phyloP scores from a whole-genome alignment of 2,797 vertebrate species.

The Alcedo atthis region DNA sequence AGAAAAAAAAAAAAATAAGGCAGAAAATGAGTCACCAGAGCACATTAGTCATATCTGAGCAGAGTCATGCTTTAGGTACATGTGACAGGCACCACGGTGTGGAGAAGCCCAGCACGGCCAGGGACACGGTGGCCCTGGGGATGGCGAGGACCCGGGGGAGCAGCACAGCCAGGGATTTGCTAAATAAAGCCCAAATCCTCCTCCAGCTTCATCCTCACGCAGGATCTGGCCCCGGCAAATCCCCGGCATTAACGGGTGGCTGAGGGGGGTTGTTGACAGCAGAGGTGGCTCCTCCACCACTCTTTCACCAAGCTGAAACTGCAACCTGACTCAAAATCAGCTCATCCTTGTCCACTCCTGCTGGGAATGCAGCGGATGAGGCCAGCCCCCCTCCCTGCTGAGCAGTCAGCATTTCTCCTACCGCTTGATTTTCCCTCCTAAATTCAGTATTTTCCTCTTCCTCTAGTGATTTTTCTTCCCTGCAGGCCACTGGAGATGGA shows the following conservation, averaged over 20 bases:
- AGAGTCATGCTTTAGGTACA: constrained; percentile 65
- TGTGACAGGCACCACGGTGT: constrained; percentile 19
- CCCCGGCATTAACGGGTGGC: not conserved
- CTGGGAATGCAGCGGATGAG: rapidly evolving
- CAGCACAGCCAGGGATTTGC: constrained; percentile 73
- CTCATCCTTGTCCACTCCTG: not conserved
- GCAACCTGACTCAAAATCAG: not conserved
- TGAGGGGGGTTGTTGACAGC: not conserved
- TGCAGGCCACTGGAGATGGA: rapidly evolving
- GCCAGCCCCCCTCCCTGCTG: not conserved
- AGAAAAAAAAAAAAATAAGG: not conserved
- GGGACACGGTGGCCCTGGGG: not conserved
- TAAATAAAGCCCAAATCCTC: constrained; percentile 81
- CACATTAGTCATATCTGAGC: not conserved
- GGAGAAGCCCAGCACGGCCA: not conserved
- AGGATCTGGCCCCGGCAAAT: constrained; percentile 44
- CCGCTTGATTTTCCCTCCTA: too few relatives aligned
- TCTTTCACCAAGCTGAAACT: not conserved
- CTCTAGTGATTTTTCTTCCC: rapidly evolving
- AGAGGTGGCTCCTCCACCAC: not conserved
- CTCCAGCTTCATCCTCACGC: constrained; percentile 54
- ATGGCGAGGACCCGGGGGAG: not conserved
- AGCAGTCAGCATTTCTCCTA: too few relatives aligned
- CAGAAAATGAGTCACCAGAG: constrained; percentile 16
- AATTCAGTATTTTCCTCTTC: rapidly evolving